Base-by-base conservation (phyloP, 2,113 vertebrate genomes). In the Paratilapia polleni region DNA sequence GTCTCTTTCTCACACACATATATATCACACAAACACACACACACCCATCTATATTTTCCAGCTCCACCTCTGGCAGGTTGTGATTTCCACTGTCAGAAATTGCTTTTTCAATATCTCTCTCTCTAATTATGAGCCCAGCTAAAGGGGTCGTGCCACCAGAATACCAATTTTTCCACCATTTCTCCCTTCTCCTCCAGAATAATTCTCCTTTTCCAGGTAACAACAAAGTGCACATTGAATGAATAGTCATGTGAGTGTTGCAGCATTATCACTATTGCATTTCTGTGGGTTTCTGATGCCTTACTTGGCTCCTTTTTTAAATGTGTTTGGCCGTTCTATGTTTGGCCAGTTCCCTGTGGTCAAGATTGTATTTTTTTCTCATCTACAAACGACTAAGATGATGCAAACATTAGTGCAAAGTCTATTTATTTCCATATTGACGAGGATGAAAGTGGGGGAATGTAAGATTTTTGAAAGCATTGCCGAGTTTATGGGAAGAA, bases 11-110 rank as follows among this genome's bases (percentile, higher is more conserved):
- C 70, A 60, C 22, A 77, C 82, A 57, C 78, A 5, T 74, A 58
- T 79, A 43, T 76, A 8, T 80, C 81, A 9, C 80, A 57, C 64
- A 81, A 58, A 64, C 54, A 56, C 87, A 56, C 86, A 80, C 86
- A 90, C 88, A 88, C 84, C 66, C 91, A 91, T 94, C 88, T 94
- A 91, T 94, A 93, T 92, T 95, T 95, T 93, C 92, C 91, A 94
- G 91, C 94, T 90, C 91, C 94, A 95, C 95, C 94, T 95, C 95
- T 95, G 95, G 94, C 94, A 95, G 95, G 94, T 95, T 95, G 95
- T 94, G 95, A 96, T 96, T 96, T 96, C 94, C 93, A 95, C 91
- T 92, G 93, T 94, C 93, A 95, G 95, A 95, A 96, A 96, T 96
- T 94, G 95, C 95, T 94, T 95, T 96, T 95, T 95, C 94, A 95